These are phyloP conservation scores for Drosophila demipolita DNA, from an alignment of 2,888 invertebrate species.

Conservation along the genomic window DNA sequence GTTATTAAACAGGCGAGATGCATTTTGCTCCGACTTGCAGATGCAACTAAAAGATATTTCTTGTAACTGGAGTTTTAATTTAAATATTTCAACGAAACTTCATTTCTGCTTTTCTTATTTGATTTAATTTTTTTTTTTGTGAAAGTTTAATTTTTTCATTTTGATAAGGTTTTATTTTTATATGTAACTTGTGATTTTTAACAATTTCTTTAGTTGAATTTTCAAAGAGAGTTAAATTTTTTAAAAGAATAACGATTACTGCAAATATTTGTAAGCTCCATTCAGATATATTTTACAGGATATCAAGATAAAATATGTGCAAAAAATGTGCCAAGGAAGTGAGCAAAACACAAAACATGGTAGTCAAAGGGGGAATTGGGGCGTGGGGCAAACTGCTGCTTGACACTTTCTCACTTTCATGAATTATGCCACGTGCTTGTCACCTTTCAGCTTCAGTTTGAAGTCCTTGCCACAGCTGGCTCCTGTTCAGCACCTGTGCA, in stretches of 20 bases:
- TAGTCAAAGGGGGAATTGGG: constrained; percentile 25
- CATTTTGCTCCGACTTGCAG: constrained; percentile 8
- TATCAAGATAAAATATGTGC: constrained; percentile 59
- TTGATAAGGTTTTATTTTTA: background rate
- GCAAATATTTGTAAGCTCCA: background rate
- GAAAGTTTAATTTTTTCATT: background rate
- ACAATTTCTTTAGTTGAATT: background rate
- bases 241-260: background rate
- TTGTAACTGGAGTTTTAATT: background rate
- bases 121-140: background rate
- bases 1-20: constrained; percentile 15
- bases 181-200: background rate
- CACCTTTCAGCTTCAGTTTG: constrained; percentile 38
- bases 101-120: background rate
- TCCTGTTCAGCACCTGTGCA: constrained; percentile 27
- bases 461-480: constrained; percentile 39
- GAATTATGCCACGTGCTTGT: constrained; percentile 76
- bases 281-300: background rate
- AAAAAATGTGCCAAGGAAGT: constrained; percentile 50
- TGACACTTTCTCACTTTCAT: constrained; percentile 63
- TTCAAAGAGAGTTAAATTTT: background rate
- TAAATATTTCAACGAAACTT: background rate
- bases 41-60: constrained; percentile 4
- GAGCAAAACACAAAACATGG: constrained; percentile 63
- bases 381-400: constrained; percentile 40